Evolutionary conservation across 2,888 invertebrate species (phyloP), one percentile per base, ranked within the genome.

Genomic region (Oscheius sp.): DNA sequence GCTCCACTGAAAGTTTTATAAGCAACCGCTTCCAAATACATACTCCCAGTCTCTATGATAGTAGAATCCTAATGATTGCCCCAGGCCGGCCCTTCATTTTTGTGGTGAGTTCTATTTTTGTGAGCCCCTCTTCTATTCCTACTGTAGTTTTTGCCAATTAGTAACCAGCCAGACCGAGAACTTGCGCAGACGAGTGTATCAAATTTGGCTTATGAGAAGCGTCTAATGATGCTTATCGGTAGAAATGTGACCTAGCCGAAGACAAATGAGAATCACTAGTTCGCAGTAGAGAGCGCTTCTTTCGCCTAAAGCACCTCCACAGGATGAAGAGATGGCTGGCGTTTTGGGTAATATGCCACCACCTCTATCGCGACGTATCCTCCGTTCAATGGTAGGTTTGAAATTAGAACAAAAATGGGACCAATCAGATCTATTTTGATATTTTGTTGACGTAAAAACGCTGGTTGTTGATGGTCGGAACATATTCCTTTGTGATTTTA

Each of bases 341-440:
- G 73, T 72, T 55, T 57, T 78, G 63, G 71, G 71, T 64, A 70
- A 70, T 55, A 78, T 78, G 68, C 78, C 78, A 53, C 75, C 75
- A 65, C 78, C 78, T 34, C 69, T 78, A 48, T 78, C 78, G 53
- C 61, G 78, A 71, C 69, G 78, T 52, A 72, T 78, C 64, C 71
- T 74, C n/a, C 71, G 78, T 65, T 72, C 75, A 3, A 75, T 78
- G 78, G 78, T 78, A 63, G 53, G 78, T 67, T 29, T 10, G n/a
- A n/a, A n/a, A n/a, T n/a, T n/a, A n/a, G n/a, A n/a, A n/a, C n/a
- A n/a, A n/a, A n/a, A n/a, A n/a, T n/a, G n/a, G n/a, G n/a, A n/a
- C n/a, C n/a, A n/a, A n/a, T n/a, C n/a, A n/a, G n/a, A n/a, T n/a
- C n/a, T n/a, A n/a, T n/a, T n/a, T n/a, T n/a, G n/a, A n/a, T n/a